Evolutionary conservation across 2,888 invertebrate species (phyloP), one percentile per base, ranked within the genome.

Genomic region (Hirtodrosophila alboralis): DNA sequence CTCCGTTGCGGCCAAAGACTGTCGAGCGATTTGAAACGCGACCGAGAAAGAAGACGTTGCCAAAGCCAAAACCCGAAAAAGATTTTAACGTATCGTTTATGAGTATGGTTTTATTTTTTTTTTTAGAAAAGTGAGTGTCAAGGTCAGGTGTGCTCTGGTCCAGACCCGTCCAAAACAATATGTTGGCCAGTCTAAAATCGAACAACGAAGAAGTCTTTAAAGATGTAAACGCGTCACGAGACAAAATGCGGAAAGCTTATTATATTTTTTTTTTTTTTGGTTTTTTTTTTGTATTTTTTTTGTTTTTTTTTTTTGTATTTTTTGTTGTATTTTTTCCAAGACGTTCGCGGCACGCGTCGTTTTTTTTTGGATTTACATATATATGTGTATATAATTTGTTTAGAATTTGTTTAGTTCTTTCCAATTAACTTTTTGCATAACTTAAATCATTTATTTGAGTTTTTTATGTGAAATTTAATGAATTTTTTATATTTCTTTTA

Each of bases 91-190:
- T n/a, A n/a, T 58, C 43, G 52, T 41, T 54, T 61, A 47, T 40
- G 44, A 58, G 52, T 59, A 59, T 47, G 61, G 30, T 47, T 33
- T 59, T 61, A 51, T 30, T 30, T 45, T 34, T 43, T 62, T 62
- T 65, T 41, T 66, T 54, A 81, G 87, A 79, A 84, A 87, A 87
- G 88, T 87, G 86, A 89, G 90, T 89, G 89, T 90, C 89, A 89
- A 89, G 89, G 89, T 89, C 87, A 84, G 80, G 38, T 37, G 37
- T 45, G 56, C 41, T 30, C 30, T 41, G 65, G 51, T 71, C 72
- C 72, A 71, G 53, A 51, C 59, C 62, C 26, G 36, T 59, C 33
- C 49, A 33, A 21, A 21, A 16, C 21, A 33, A 40, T 23, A 10
- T 16, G 13, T n/a, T 44, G 52, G 59, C 60, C 56, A 72, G 80